Evolutionary conservation across 1,140 invertebrate genomes (phyloP), one percentile per base, ranked within the genome.

Genomic region (Hypsibius dujardini): DNA sequence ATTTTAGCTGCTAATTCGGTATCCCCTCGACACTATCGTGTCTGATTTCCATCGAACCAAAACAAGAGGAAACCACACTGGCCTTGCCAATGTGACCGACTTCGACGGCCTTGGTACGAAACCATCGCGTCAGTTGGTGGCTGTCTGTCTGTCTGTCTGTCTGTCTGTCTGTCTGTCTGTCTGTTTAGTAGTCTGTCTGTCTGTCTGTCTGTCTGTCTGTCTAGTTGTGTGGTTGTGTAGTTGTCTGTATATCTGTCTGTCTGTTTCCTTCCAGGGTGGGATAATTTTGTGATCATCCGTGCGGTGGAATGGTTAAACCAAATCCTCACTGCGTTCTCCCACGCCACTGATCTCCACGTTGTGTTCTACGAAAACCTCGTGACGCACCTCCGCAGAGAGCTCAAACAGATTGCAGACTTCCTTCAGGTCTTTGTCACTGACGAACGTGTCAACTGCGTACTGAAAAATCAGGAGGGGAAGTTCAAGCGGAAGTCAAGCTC

Each of bases 21-120:
- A 87, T 72, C 87, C 88, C 28, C 84, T 83, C 72, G 82, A 85
- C 75, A 85, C 87, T 1, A 87, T 89, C 72, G 82, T 85, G 72
- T 85, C 86, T 15, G 50, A 56, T 7, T 56, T 56, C 50, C 50
- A 56, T n/a, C 50, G 50, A 7, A 7, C n/a, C 7, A 7, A 14
- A 3, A 67, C 62, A 42, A 12, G n/a, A n/a, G n/a, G 62, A 42
- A 42, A 42, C 45, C 7, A 67, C 12, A 7, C 62, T 42, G 62
- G 62, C 7, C 62, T 14, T 3, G 42, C 62, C 7, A 42, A 7
- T 14, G 3, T 67, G 12, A 42, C 12, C 7, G 42, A 3, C 62
- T 67, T 67, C 42, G 7, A 12, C 12, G 45, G 12, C 7, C 12
- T 14, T 14, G 3, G 62, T 67, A 67, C 7, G 62, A 12, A n/a